phyloP scores from a whole-genome alignment of 2,888 invertebrate species.

The Polydrusus pterygomalis region DNA sequence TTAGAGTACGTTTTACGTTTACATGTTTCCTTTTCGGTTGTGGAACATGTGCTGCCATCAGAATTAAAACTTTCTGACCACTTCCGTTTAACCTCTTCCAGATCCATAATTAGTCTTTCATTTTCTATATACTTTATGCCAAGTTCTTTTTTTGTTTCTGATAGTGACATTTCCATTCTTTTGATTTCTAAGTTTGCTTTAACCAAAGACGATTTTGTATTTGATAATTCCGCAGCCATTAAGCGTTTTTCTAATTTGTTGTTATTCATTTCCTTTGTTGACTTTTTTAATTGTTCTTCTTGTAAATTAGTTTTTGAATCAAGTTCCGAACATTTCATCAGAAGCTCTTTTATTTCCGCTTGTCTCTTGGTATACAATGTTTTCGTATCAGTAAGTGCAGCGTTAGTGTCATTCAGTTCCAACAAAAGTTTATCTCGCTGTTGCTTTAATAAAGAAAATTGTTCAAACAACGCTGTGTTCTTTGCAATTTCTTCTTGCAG shows the following conservation, averaged over 20 bases:
- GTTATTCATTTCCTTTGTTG: slow-evolving; percentile 14
- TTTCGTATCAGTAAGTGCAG: background rate
- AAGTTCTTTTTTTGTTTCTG: slow-evolving; percentile 1
- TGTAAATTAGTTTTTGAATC: background rate
- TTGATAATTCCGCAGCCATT: slow-evolving; percentile 15
- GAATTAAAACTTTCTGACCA: background rate
- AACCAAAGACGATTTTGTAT: background rate
- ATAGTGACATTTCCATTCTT: background rate
- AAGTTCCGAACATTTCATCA: slow-evolving; percentile 16
- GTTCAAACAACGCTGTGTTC: slow-evolving; percentile 19
- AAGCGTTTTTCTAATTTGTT: background rate
- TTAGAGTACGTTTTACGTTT: slow-evolving; percentile 55
- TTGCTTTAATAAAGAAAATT: slow-evolving; percentile 28
- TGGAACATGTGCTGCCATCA: background rate
- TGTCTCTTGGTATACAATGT: slow-evolving; percentile 19
- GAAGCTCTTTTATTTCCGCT: background rate
- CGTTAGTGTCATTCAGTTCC: slow-evolving; percentile 21
- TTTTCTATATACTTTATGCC: background rate
- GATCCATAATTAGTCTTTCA: background rate
- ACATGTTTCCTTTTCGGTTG: slow-evolving; percentile 15
- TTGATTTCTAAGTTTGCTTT: background rate
- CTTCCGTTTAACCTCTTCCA: slow-evolving; percentile 2
- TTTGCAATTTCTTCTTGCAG: slow-evolving; percentile 27
- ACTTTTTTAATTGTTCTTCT: background rate
- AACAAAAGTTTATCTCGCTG: slow-evolving; percentile 30